phyloP scores from a whole-genome alignment of 92 coral and sea anemone genomes.

The Epizoanthus fatuus region DNA sequence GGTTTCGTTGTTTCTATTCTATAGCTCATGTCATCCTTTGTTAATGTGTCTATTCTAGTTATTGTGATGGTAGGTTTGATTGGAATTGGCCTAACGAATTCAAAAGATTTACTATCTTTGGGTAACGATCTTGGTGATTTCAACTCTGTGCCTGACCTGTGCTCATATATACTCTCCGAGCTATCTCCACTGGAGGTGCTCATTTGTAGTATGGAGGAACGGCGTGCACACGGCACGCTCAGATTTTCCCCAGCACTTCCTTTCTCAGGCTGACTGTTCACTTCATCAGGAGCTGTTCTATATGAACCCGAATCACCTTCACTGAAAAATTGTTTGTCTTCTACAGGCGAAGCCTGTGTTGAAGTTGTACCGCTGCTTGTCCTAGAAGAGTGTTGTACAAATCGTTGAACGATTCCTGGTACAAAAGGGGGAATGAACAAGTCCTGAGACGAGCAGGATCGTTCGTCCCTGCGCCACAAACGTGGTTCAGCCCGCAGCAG shows the following conservation, averaged over 20 bases:
- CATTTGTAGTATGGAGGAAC: constrained; percentile 83
- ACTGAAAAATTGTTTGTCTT: constrained; percentile 92
- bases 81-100: constrained; percentile 96
- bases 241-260: constrained; percentile 80
- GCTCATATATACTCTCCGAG: constrained; percentile 91
- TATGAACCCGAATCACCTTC: constrained; percentile 95
- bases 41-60: constrained; percentile 87
- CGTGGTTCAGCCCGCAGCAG: constrained; percentile 83
- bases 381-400: constrained; percentile 93
- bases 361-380: constrained; percentile 95
- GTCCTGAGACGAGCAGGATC: constrained; percentile 87
- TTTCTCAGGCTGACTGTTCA: constrained; percentile 75
- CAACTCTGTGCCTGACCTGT: constrained; percentile 73
- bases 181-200: constrained; percentile 95
- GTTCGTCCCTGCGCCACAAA: constrained; percentile 93
- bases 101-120: constrained; percentile 89
- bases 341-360: constrained; percentile 90
- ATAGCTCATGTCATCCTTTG: constrained; percentile 84
- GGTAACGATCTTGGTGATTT: constrained; percentile 84
- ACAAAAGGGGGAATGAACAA: constrained; percentile 94
- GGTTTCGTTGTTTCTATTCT: constrained; percentile 68
- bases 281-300: constrained; percentile 95
- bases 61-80: constrained; percentile 90
- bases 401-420: constrained; percentile 92
- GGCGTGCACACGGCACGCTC: constrained; percentile 78